Evolutionary conservation across 2,888 invertebrate species (phyloP).

Genomic region (Lottia gigantea): DNA sequence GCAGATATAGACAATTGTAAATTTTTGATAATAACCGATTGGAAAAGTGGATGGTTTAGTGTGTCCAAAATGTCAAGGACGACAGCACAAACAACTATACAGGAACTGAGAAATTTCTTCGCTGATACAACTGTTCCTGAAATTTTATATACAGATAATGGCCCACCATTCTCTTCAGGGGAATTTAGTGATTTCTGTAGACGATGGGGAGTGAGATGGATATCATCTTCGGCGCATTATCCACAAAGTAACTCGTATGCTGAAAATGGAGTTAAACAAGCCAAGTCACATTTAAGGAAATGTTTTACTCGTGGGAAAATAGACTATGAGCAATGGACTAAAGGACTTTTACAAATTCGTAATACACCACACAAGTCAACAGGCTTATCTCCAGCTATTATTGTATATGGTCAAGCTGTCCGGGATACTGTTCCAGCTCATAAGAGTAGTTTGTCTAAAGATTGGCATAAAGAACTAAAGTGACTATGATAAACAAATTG

Average conservation of each 20-base stretch:
- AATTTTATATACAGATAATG: background rate
- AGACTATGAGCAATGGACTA: background rate
- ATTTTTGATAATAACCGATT: background rate
- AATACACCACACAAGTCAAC: background rate
- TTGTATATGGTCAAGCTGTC: background rate
- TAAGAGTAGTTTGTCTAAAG: background rate
- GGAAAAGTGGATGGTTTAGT: constrained; percentile 4
- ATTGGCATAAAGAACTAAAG: constrained; percentile 3
- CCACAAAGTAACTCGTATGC: background rate
- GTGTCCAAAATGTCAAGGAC: background rate
- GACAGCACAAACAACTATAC: background rate
- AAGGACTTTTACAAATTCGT: background rate
- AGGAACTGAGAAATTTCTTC: background rate
- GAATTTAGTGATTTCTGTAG: background rate
- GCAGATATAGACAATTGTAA: background rate
- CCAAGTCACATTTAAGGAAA: background rate
- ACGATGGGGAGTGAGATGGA: constrained; percentile 5
- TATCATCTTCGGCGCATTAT: background rate
- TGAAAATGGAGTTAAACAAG: constrained; percentile 2
- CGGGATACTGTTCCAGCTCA: background rate
- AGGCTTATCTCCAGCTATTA: background rate
- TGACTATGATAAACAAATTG: background rate
- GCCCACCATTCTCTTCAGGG: background rate
- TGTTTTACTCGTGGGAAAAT: background rate
- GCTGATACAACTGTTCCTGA: constrained; percentile 4